Base-by-base conservation (phyloP, 1,140 invertebrate genomes). In the Andrena cerasifolii region DNA sequence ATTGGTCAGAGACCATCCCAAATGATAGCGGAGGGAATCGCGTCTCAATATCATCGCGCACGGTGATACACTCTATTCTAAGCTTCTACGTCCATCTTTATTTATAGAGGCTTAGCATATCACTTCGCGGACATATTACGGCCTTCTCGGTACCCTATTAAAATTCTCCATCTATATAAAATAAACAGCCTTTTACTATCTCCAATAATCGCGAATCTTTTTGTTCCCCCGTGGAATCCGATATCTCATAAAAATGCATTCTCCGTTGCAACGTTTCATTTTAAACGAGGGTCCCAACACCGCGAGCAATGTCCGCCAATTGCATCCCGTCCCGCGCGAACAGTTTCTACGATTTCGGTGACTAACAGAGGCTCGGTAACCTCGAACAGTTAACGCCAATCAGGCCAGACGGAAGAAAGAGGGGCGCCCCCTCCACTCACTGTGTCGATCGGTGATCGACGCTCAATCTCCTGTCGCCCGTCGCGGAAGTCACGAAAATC, bases 71-170 rank as follows among this genome's bases (percentile, higher is more conserved):
- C 51, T 67, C 36, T 68, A 67, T 58, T 75, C 73, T 47, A 67
- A 68, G 63, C 73, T 40, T 68, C 45, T 68, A 56, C 73, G 73
- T 31, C 31, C 56, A 49, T 68, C 7, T 58, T 75, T 75, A 75
- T 75, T 75, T 75, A 75, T 75, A 75, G 73, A 75, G 40, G 53
- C 40, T 47, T 58, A 36, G 28, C 33, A 10, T 75, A 47, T 47
- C 72, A 45, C 51, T 40, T 24, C 59, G 24, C 40, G n/a, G 45
- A 47, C 40, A 36, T 75, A 68, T 75, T 68, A 47, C 28, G 58
- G 1, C 54, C 18, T 21, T 33, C 53, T 21, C 33, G 16, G 18
- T 26, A 36, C 43, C 58, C 31, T 12, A 24, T 8, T 61, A 10
- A 58, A 26, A 36, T 58, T 16, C 40, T 21, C 36, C 10, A 40